These are phyloP conservation scores for Periplaneta americana DNA, from an alignment of 1,140 invertebrate species.

Conservation along the genomic window DNA sequence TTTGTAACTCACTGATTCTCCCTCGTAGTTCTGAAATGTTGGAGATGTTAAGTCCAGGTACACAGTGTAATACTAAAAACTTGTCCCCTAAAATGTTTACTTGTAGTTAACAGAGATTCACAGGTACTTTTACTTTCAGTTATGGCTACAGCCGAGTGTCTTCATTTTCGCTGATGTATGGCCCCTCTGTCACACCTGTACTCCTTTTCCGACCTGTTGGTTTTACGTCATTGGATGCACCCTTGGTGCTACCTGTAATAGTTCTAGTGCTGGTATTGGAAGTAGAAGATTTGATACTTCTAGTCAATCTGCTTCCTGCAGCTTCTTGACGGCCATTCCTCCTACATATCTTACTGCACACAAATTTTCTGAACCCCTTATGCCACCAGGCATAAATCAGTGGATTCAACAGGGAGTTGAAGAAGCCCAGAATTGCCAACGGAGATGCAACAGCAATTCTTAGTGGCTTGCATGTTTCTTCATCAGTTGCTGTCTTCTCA, in stretches of 20 bases:
- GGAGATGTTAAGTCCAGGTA: too few relatives aligned
- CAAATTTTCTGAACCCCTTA: constrained; percentile 45
- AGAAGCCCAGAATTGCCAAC: constrained; percentile 49
- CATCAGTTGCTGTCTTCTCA: constrained; percentile 28
- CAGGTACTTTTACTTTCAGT: too few relatives aligned
- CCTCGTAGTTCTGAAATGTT: too few relatives aligned
- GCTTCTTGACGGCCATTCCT: background rate
- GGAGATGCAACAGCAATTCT: constrained; percentile 43
- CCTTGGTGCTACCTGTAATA: background rate
- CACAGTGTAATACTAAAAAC: too few relatives aligned
- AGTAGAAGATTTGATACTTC: background rate
- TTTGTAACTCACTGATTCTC: too few relatives aligned
- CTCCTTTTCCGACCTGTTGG: background rate
- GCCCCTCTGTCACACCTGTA: background rate
- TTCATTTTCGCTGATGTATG: background rate
- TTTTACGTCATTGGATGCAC: background rate
- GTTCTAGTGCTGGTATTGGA: background rate
- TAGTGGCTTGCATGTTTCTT: constrained; percentile 38
- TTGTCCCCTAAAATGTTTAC: too few relatives aligned
- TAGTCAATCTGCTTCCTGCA: background rate
- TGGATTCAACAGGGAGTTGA: constrained; percentile 62
- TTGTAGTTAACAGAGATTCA: too few relatives aligned
- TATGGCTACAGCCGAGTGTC: background rate
- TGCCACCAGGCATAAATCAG: constrained; percentile 69
- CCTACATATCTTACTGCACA: constrained; percentile 26